Percentiles rank a stretch among this genome's conserved stretches.
Evolutionary conservation across 2,888 invertebrate genomes (phyloP).

Genomic region (Portevinia maculata): DNA sequence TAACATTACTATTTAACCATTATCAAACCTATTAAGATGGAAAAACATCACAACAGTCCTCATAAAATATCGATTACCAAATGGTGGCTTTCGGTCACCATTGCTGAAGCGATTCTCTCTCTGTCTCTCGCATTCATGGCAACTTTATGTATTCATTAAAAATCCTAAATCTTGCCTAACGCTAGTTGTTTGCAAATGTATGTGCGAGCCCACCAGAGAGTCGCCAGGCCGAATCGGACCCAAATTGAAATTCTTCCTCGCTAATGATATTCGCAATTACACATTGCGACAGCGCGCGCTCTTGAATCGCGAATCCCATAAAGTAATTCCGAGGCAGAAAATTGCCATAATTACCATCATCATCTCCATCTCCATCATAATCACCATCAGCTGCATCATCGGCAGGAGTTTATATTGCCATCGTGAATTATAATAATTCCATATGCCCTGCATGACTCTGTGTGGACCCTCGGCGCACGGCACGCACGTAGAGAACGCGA

Average conservation of each 20-base stretch:
- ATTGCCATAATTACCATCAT: conserved; percentile 74
- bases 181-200: conserved; percentile 7
- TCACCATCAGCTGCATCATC: conserved; percentile 74
- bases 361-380: conserved; percentile 73
- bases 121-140: background rate
- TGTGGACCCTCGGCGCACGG: conserved; percentile 39
- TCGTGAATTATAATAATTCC: conserved; percentile 75
- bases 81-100: conserved; percentile 32
- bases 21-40: conserved; percentile 26
- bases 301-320: conserved; percentile 58
- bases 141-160: conserved; percentile 66
- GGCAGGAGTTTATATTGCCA: conserved; percentile 71
- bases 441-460: conserved; percentile 65
- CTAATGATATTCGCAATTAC: conserved; percentile 72
- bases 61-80: conserved; percentile 67
- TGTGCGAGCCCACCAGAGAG: conserved; percentile 44
- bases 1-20: conserved; percentile 3
- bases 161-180: conserved; percentile 24
- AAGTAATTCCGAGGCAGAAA: conserved; percentile 72
- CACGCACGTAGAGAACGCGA: conserved; percentile 43
- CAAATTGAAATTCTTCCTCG: conserved; percentile 67
- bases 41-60: conserved; percentile 42
- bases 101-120: conserved; percentile 1
- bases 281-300: conserved; percentile 71
- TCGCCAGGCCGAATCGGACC: conserved; percentile 18